Base-by-base conservation (phyloP, 2,797 vertebrate species). In the Periparus ater region DNA sequence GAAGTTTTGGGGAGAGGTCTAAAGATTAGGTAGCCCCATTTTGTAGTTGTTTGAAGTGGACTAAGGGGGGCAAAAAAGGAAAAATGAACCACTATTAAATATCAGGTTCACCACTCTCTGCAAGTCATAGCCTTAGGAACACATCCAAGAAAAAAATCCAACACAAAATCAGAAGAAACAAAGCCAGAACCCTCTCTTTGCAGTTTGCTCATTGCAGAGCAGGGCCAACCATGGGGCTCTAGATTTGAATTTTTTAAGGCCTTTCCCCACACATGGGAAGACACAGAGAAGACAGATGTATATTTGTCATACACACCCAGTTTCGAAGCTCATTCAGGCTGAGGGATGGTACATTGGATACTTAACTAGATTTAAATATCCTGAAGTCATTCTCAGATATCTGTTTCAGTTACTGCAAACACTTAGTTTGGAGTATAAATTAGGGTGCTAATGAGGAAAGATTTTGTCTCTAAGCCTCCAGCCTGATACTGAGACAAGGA, bases 291-390 rank as follows among this genome's bases (percentile, higher is more conserved):
- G 13, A 20, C 5, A 63, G 32, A 42, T 5, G 2, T 5, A 2
- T 8, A n/a, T 29, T 26, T 65, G 21, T 36, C 38, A 22, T 9
- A 36, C 5, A 27, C 0, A n/a, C 6, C 14, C 9, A 15, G 14
- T 26, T 88, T 47, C 62, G 54, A 68, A 81, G 18, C 7, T 84
- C n/a, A n/a, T 8, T 50, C 55, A 68, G 22, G 38, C 13, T 48
- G 2, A 51, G 5, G 3, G 26, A 20, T 14, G 22, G 6, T 6
- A 4, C 23, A 36, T 1, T 17, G 7, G 8, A 42, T 10, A 50
- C 15, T 22, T 57, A 23, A 34, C 42, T 50, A 48, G 32, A 50
- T 38, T 26, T 36, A 55, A 71, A 26, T 61, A 65, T 16, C 18
- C 51, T 29, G 1, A 72, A 75, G 40, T 30, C 13, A 14, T 23